Conservation (phyloP, 2,888 invertebrate species). For the Muschampia plurimacula region DNA sequence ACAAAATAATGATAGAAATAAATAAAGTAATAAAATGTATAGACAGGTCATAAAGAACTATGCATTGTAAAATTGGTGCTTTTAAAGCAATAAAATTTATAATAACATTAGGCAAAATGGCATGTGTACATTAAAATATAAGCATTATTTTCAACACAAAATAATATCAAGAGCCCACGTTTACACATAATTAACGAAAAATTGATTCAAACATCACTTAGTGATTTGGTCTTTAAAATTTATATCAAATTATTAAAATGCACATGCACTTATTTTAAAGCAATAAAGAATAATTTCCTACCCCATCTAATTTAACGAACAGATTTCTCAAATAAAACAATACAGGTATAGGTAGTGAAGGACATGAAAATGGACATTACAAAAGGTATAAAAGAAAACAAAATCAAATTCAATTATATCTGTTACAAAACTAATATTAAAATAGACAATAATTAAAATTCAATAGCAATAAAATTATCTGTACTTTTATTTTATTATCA, state of each 20-base stretch:
- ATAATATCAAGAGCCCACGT: slow-evolving; percentile 83
- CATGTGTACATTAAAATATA: slow-evolving; percentile 85
- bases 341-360: slow-evolving; percentile 43
- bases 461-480: slow-evolving; percentile 55
- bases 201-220: slow-evolving; percentile 77
- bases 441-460: slow-evolving; percentile 74
- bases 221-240: slow-evolving; percentile 77
- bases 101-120: slow-evolving; percentile 86
- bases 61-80: slow-evolving; percentile 86
- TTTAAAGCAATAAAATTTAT: slow-evolving; percentile 86
- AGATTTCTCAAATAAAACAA: slow-evolving; percentile 36
- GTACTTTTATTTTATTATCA: slow-evolving; percentile 78
- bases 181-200: slow-evolving; percentile 70
- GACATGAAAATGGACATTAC: slow-evolving; percentile 50
- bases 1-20: slow-evolving; percentile 85
- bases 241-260: slow-evolving; percentile 63
- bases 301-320: slow-evolving; percentile 47
- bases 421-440: slow-evolving; percentile 73
- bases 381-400: slow-evolving; percentile 56
- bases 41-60: slow-evolving; percentile 85
- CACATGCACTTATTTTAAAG: slow-evolving; percentile 70
- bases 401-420: slow-evolving; percentile 64
- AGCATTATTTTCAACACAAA: slow-evolving; percentile 81
- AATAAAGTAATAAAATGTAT: slow-evolving; percentile 85
- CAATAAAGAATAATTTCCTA: slow-evolving; percentile 48